Evolutionary conservation across 2,888 invertebrate genomes (phyloP).

Genomic region (Xestobium rufovillosum): DNA sequence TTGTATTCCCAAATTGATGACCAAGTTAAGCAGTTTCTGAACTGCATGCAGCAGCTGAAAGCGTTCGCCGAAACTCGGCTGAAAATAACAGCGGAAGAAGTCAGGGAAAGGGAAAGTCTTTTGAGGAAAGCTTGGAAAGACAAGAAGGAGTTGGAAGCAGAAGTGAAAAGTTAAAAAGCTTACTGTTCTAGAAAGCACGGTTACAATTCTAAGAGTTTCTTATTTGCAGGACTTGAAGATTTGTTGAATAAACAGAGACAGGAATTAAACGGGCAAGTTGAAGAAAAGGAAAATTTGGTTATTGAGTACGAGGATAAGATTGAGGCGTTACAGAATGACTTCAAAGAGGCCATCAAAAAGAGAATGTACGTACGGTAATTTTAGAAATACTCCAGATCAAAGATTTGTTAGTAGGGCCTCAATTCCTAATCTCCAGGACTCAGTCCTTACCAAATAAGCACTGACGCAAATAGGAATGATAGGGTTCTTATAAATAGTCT

Average conservation of each 20-base stretch:
- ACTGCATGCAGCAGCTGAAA: slow-evolving; percentile 13
- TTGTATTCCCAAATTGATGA: slow-evolving; percentile 10
- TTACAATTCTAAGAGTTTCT: too few species aligned
- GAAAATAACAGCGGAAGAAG: slow-evolving; percentile 26
- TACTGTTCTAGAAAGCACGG: too few species aligned
- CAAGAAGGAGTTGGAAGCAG: too few species aligned
- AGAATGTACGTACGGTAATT: slow-evolving; percentile 25
- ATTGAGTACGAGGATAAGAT: slow-evolving; percentile 21
- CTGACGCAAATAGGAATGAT: too few species aligned
- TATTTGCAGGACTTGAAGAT: slow-evolving; percentile 29
- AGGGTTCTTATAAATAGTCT: too few species aligned
- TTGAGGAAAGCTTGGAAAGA: slow-evolving; percentile 27
- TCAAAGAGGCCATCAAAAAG: slow-evolving; percentile 23
- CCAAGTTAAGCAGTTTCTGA: slow-evolving; percentile 12
- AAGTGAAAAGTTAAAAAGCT: too few species aligned
- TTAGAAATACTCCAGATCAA: too few species aligned
- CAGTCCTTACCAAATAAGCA: too few species aligned
- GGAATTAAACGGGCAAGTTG: slow-evolving; percentile 28
- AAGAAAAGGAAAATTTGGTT: slow-evolving; percentile 26
- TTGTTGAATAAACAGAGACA: slow-evolving; percentile 27
- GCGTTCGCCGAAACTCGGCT: slow-evolving; percentile 22
- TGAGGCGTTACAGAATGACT: slow-evolving; percentile 24
- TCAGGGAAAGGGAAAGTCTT: slow-evolving; percentile 24
- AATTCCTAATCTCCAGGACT: too few species aligned
- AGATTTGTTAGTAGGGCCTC: too few species aligned